Conservation (phyloP, 92 coral and sea anemone species). For the Muricea muricata region DNA sequence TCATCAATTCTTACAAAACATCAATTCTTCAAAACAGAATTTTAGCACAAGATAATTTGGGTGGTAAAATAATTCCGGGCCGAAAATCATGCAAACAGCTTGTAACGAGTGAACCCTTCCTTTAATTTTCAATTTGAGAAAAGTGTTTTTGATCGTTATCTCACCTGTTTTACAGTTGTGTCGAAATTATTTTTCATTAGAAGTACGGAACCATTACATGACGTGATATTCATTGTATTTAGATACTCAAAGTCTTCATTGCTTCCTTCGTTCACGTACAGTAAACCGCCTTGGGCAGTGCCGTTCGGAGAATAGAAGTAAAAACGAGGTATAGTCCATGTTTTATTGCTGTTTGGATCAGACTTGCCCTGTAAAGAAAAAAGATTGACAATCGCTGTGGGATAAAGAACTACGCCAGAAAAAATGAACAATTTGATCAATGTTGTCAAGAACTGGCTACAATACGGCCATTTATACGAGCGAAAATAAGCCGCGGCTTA, state of each 20-base stretch:
- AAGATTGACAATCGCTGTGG: not conserved
- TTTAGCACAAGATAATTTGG: too few relatives aligned
- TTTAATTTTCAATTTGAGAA: too few relatives aligned
- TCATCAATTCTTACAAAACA: too few relatives aligned
- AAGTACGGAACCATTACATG: slow-evolving; percentile 19
- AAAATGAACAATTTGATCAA: not conserved
- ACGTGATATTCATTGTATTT: slow-evolving; percentile 43
- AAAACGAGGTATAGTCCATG: slow-evolving; percentile 75
- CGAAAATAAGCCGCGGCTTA: too few relatives aligned
- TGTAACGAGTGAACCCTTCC: too few relatives aligned
- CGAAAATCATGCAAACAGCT: too few relatives aligned
- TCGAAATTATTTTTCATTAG: not conserved
- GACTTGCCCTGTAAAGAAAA: slow-evolving; percentile 60
- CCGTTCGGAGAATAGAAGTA: slow-evolving; percentile 90
- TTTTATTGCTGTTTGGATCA: slow-evolving; percentile 71
- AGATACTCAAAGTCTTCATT: slow-evolving; percentile 77
- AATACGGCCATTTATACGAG: too few relatives aligned
- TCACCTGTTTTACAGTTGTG: not conserved
- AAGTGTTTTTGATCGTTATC: too few relatives aligned
- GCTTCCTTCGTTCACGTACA: slow-evolving; percentile 88
- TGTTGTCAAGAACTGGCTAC: too few relatives aligned
- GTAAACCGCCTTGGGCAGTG: slow-evolving; percentile 78
- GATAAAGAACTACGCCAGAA: not conserved
- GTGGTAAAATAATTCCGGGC: too few relatives aligned
- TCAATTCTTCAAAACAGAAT: too few relatives aligned